phyloP scores from a whole-genome alignment of 2,113 vertebrate genomes.

The Myotis lucifugus region DNA sequence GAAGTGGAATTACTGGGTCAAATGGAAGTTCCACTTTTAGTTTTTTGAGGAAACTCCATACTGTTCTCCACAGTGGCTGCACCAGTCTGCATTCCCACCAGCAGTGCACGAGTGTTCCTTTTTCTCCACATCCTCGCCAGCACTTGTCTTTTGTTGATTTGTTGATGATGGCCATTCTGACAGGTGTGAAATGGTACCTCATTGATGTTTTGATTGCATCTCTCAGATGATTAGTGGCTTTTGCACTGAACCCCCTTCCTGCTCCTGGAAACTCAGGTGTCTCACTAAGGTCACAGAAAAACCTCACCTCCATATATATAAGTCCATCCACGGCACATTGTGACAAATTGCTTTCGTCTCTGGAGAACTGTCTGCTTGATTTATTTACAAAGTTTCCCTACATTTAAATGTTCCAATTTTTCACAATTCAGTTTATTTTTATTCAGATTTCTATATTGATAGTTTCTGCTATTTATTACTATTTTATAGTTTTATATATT shows the following conservation, averaged over 20 bases:
- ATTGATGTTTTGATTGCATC: no score
- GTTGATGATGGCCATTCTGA: no score
- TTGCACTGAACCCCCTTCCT: not conserved
- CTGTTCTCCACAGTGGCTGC: no score
- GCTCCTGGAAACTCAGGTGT: not conserved
- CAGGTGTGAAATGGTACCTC: no score
- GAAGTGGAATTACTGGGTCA: no score
- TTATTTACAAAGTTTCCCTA: not conserved
- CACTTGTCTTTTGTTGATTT: no score
- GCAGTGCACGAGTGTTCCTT: no score
- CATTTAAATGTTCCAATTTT: not conserved
- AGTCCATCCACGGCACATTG: constrained; percentile 27
- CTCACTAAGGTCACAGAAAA: not conserved
- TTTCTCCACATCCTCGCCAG: no score
- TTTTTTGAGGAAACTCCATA: no score
- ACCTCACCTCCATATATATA: not conserved
- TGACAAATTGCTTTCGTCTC: not conserved
- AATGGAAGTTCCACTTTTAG: no score
- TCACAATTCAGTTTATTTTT: not conserved
- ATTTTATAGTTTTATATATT: not conserved
- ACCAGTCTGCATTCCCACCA: no score
- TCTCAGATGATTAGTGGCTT: not conserved
- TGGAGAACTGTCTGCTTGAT: not conserved
- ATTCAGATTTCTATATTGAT: not conserved
- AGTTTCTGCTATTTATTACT: not conserved